Conservation (phyloP, 2,113 vertebrate genomes). For the Eurypyga helias region DNA sequence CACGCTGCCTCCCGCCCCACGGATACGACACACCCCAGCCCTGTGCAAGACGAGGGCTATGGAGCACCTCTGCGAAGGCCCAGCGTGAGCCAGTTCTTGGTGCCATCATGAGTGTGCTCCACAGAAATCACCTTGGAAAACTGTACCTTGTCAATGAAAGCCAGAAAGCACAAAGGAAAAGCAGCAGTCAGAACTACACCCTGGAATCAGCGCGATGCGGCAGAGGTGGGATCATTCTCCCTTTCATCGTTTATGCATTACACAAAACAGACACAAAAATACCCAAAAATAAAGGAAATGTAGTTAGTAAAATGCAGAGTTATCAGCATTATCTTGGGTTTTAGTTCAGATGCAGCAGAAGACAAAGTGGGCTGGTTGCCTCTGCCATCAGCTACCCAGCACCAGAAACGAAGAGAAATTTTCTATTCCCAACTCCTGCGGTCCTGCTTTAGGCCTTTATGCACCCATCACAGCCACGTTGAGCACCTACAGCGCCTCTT, state of each 20-base stretch:
- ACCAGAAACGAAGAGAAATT: too few species aligned
- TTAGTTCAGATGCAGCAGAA: neutral
- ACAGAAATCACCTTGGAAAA: neutral
- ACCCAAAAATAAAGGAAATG: neutral
- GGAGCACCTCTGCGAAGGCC: neutral
- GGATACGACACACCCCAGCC: rapidly evolving
- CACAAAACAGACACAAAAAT: neutral
- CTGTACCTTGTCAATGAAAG: neutral
- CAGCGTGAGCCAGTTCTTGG: neutral
- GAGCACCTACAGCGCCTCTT: too few species aligned
- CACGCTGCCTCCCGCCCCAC: rapidly evolving
- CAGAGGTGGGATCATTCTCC: neutral
- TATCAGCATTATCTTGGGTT: neutral
- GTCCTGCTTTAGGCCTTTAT: neutral
- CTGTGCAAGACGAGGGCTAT: rapidly evolving
- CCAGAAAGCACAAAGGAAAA: neutral
- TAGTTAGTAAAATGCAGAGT: neutral
- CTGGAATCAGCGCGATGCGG: neutral
- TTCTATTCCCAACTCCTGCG: neutral
- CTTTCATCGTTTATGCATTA: neutral
- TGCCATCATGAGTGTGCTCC: neutral
- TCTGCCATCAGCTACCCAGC: too few species aligned
- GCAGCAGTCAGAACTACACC: neutral
- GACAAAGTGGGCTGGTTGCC: neutral
- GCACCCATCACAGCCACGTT: neutral